Evolutionary conservation across 2,888 invertebrate genomes (phyloP).

Genomic region (Ferdinandea cuprea): DNA sequence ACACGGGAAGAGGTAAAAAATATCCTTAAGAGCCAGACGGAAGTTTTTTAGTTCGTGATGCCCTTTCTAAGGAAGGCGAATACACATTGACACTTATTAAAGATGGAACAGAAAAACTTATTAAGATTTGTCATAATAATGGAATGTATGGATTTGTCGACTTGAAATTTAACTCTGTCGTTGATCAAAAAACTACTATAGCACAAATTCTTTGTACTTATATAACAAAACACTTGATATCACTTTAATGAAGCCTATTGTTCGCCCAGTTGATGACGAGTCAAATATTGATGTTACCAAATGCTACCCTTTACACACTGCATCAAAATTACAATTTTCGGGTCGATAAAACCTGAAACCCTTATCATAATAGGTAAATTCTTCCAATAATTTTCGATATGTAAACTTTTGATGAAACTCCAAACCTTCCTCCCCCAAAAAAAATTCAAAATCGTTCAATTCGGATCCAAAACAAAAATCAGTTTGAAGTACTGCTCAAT

Average conservation of each 20-base stretch:
- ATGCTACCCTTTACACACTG: too few relatives aligned
- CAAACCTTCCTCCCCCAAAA: too few relatives aligned
- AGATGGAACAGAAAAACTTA: constrained; percentile 97
- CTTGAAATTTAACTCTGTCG: constrained; percentile 91
- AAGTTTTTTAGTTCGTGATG: constrained; percentile 97
- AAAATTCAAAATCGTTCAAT: too few relatives aligned
- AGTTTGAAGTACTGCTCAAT: too few relatives aligned
- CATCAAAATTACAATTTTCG: too few relatives aligned
- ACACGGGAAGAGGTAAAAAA: constrained; percentile 96
- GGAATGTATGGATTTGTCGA: constrained; percentile 97
- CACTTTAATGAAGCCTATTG: constrained; percentile 94
- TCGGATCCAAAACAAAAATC: too few relatives aligned
- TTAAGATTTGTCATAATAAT: constrained; percentile 96
- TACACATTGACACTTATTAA: constrained; percentile 97
- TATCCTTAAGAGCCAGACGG: constrained; percentile 97
- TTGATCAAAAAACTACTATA: constrained; percentile 94
- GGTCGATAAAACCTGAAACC: too few relatives aligned
- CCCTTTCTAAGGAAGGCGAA: constrained; percentile 96
- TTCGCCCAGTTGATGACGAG: constrained; percentile 85
- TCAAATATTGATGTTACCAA: constrained; percentile 78
- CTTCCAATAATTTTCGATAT: too few relatives aligned
- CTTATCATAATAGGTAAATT: too few relatives aligned
- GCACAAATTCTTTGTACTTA: constrained; percentile 92
- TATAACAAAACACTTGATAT: constrained; percentile 97
- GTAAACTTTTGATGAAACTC: too few relatives aligned